Percentiles rank a stretch among this genome's conserved stretches.
Conservation (phyloP, 1,140 invertebrate species). For the Penaeus chinensis region DNA sequence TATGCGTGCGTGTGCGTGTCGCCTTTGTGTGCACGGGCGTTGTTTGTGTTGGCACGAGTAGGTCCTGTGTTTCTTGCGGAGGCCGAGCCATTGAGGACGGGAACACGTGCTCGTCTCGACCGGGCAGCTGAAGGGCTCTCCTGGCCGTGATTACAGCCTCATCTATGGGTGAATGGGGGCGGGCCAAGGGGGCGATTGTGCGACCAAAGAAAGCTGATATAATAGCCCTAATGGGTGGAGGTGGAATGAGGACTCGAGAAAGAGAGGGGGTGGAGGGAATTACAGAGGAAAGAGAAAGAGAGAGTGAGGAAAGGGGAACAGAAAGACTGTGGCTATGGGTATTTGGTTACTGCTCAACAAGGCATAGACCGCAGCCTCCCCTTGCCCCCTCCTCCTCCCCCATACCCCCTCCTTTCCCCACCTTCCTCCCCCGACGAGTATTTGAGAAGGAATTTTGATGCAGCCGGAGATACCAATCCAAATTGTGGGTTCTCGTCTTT, state of each 20-base stretch:
- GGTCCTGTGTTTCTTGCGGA: conserved; percentile 4
- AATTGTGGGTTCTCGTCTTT: conserved; percentile 39
- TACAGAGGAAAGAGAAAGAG: no score
- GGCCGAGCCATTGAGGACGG: conserved; percentile 18
- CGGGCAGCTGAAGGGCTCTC: conserved; percentile 46
- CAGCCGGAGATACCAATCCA: conserved; percentile 46
- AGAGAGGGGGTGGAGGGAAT: no score
- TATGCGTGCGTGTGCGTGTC: background rate
- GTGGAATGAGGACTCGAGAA: background rate
- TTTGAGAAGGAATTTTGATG: conserved; percentile 35
- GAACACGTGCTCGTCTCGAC: conserved; percentile 43
- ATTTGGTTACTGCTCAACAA: no score
- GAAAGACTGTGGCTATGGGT: no score
- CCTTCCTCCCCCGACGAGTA: background rate
- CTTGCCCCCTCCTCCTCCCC: no score
- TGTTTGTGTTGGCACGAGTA: conserved; percentile 32
- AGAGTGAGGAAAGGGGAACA: no score
- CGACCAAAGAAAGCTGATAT: conserved; percentile 56
- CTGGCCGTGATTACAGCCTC: conserved; percentile 47
- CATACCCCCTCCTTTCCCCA: background rate
- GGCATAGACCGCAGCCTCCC: no score
- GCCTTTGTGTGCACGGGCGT: background rate
- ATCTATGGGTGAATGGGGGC: conserved; percentile 39
- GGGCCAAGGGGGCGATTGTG: conserved; percentile 46
- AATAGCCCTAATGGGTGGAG: conserved; percentile 51